Evolutionary conservation across 2,888 invertebrate species (phyloP), one percentile per base, ranked within the genome.

Genomic region (Gasteruption jaculator): DNA sequence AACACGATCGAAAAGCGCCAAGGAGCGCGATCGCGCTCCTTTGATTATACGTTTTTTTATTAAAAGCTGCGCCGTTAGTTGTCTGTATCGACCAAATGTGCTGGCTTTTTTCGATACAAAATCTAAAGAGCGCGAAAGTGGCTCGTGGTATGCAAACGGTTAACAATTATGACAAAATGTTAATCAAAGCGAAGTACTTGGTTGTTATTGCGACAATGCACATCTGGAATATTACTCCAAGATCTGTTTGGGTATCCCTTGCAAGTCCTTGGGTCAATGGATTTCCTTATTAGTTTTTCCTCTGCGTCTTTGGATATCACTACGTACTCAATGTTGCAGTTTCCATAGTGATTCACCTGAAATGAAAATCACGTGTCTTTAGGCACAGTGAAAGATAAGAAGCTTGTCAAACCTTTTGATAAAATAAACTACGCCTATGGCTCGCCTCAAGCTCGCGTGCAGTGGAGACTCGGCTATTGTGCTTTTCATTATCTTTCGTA

Each of bases 301-400:
- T 53, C 46, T n/a, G 60, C 47, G 24, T 45, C 45, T 41, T 61
- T 61, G 21, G 56, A 45, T 26, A 57, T 63, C 20, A 64, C 60
- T 38, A 71, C 58, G 41, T 71, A 73, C 50, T 72, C 72, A 20
- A 68, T 63, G 20, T 56, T 58, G 41, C 73, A 73, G 29, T 60
- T 62, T 7, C 73, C 73, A 43, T 68, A 70, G 41, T 71, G 67
- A 49, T 71, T 71, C 33, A 46, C 49, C 73, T 73, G 41, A 30
- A 41, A 54, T 37, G 27, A 39, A 33, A 45, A 36, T 15, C n/a
- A 3, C 25, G n/a, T 2, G 10, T 26, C 25, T 2, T 10, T 21
- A 19, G n/a, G 15, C n/a, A 32, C 21, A 5, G 18, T 16, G n/a
- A 32, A 16, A 18, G 21, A 32, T 32, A 5, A n/a, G 11, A 8